Conservation (phyloP, 2,888 invertebrate species). For the Melikaiella ostensackeni region DNA sequence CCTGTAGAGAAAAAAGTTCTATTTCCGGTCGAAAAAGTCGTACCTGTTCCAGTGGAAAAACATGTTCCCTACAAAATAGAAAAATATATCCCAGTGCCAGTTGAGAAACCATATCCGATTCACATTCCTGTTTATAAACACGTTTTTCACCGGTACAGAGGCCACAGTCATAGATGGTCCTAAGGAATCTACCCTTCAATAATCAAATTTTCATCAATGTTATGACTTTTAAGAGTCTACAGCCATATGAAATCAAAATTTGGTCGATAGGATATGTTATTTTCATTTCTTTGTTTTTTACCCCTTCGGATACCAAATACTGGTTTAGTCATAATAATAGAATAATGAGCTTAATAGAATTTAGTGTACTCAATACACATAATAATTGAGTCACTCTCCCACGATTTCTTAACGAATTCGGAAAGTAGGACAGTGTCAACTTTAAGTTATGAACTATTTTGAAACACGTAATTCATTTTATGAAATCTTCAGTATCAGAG, state of each 20-base stretch:
- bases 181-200: not conserved
- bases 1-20: slow-evolving; percentile 86
- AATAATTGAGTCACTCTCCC: not conserved
- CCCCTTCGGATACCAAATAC: not conserved
- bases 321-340: not conserved
- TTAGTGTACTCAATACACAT: not conserved
- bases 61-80: slow-evolving; percentile 84
- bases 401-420: no score
- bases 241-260: not conserved
- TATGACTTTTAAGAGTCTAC: not conserved
- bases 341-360: not conserved
- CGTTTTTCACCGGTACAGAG: slow-evolving; percentile 83
- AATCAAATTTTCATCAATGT: not conserved
- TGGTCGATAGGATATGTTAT: not conserved
- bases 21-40: slow-evolving; percentile 83
- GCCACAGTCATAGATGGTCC: slow-evolving; percentile 50
- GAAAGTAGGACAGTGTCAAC: no score
- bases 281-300: not conserved
- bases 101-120: slow-evolving; percentile 84
- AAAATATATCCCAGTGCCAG: slow-evolving; percentile 83
- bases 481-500: no score
- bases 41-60: slow-evolving; percentile 84
- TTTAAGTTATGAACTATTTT: no score
- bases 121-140: slow-evolving; percentile 86
- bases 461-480: no score